Evolutionary conservation across 2,888 invertebrate species (phyloP).

Genomic region (Exephanes ischioxanthus): DNA sequence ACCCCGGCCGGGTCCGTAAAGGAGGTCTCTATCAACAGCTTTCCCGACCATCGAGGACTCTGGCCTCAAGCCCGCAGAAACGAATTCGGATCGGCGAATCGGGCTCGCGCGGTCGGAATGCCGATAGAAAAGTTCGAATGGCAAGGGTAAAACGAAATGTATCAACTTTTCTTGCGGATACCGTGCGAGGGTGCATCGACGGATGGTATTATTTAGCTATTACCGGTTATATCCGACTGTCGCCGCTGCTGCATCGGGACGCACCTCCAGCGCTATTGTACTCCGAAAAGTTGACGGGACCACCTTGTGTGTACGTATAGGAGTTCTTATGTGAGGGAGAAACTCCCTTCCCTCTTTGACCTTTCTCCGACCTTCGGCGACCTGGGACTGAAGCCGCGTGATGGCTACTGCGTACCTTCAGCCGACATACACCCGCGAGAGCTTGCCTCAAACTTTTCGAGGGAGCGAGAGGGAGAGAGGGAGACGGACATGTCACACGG

Average conservation of each 20-base stretch:
- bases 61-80: slow-evolving; percentile 40
- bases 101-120: slow-evolving; percentile 33
- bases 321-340: slow-evolving; percentile 10
- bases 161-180: background rate
- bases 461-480: slow-evolving; percentile 44
- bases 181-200: background rate
- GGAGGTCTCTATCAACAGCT: slow-evolving; percentile 44
- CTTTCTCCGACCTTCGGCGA: slow-evolving; percentile 57
- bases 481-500: slow-evolving; percentile 51
- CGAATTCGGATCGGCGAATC: slow-evolving; percentile 58
- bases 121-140: slow-evolving; percentile 17
- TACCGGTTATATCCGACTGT: background rate
- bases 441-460: slow-evolving; percentile 60
- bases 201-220: slow-evolving; percentile 3
- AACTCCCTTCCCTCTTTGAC: slow-evolving; percentile 31
- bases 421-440: slow-evolving; percentile 39
- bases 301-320: slow-evolving; percentile 23
- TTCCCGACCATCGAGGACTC: slow-evolving; percentile 35
- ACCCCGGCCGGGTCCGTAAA: background rate
- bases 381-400: slow-evolving; percentile 63
- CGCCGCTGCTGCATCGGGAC: background rate
- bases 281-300: slow-evolving; percentile 23
- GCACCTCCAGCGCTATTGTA: background rate
- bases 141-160: background rate
- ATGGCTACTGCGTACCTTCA: slow-evolving; percentile 47